Evolutionary conservation across 2,888 invertebrate genomes (phyloP).

Genomic region (Schizotus pectinicornis): DNA sequence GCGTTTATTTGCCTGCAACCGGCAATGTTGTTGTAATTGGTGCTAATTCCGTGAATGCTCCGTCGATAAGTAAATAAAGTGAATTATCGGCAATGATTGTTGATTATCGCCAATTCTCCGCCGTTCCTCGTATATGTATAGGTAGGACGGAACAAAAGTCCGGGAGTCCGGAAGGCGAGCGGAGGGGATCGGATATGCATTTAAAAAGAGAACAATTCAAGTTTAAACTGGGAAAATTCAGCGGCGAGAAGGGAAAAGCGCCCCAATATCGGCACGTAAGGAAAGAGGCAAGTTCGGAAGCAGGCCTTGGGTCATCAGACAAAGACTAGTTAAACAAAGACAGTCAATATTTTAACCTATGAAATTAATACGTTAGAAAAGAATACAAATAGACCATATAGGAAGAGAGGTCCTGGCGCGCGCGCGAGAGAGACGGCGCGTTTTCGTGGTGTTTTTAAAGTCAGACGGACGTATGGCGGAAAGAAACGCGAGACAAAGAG

Average conservation of each 20-base stretch:
- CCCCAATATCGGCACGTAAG: conserved; percentile 52
- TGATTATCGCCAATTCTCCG: too few relatives aligned
- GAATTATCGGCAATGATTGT: too few relatives aligned
- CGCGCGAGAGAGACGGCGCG: conserved; percentile 28
- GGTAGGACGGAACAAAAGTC: too few relatives aligned
- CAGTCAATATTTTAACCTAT: conserved; percentile 53
- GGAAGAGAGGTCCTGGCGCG: conserved; percentile 42
- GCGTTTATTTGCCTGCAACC: too few relatives aligned
- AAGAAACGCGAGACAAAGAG: conserved; percentile 40
- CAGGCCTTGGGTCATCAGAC: conserved; percentile 52
- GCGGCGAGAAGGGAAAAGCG: conserved; percentile 38
- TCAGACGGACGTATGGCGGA: conserved; percentile 2
- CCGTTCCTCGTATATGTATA: too few relatives aligned
- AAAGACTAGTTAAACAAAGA: conserved; percentile 50
- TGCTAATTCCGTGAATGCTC: too few relatives aligned
- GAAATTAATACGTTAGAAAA: conserved; percentile 57
- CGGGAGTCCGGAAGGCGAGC: conserved; percentile 17
- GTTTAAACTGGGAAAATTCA: conserved; percentile 52
- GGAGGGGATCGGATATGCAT: conserved; percentile 16
- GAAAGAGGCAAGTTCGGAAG: conserved; percentile 58
- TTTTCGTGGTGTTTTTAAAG: too few relatives aligned
- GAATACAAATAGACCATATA: conserved; percentile 53
- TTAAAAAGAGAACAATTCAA: conserved; percentile 51
- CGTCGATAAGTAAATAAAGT: too few relatives aligned
- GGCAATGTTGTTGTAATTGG: too few relatives aligned